Evolutionary conservation across 2,888 invertebrate species (phyloP).

Genomic region (Catocala fraxini): DNA sequence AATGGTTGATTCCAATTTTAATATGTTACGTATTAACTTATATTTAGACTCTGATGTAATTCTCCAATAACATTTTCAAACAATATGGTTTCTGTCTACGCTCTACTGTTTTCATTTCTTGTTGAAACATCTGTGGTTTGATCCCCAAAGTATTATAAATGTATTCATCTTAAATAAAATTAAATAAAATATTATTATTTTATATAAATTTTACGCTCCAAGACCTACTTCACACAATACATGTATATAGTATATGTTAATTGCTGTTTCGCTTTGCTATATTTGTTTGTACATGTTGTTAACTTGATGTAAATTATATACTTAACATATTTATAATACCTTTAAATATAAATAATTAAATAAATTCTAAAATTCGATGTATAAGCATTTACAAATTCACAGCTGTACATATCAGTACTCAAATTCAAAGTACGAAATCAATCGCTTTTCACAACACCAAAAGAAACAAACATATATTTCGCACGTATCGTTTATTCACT

Average conservation of each 20-base stretch:
- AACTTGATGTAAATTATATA: too few species aligned
- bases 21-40: too few species aligned
- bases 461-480: slow-evolving; percentile 14
- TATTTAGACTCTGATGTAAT: too few species aligned
- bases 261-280: slow-evolving; percentile 38
- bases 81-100: too few species aligned
- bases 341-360: neutral
- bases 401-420: slow-evolving; percentile 26
- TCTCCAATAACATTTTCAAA: too few species aligned
- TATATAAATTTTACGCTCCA: neutral
- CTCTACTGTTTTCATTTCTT: too few species aligned
- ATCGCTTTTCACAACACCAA: slow-evolving; percentile 36
- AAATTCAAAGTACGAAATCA: slow-evolving; percentile 27
- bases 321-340: too few species aligned
- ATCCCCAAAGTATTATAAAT: too few species aligned
- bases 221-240: slow-evolving; percentile 5
- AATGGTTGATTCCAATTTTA: too few species aligned
- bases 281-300: slow-evolving; percentile 31
- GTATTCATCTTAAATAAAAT: too few species aligned
- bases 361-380: neutral
- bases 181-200: too few species aligned
- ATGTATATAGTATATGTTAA: slow-evolving; percentile 10
- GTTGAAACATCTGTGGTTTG: too few species aligned
- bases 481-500: slow-evolving; percentile 26
- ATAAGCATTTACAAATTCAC: slow-evolving; percentile 27